Evolutionary conservation across 1,140 invertebrate genomes (phyloP).

Genomic region (Ladona fulva): DNA sequence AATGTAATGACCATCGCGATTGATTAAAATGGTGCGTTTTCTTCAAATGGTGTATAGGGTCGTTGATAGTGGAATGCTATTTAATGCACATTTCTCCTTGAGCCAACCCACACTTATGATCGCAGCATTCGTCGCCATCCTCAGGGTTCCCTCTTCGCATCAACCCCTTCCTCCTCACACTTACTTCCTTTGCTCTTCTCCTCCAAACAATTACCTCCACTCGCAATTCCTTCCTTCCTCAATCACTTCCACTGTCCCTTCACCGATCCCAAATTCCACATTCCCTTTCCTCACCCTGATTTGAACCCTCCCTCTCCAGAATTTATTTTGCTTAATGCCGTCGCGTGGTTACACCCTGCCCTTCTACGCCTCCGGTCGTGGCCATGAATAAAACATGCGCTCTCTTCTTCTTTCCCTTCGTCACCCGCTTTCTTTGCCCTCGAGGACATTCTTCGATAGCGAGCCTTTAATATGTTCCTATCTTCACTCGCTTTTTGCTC

Average conservation of each 20-base stretch:
- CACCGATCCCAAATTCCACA: not conserved
- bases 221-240: not conserved
- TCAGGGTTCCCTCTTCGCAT: not conserved
- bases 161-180: not conserved
- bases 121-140: not conserved
- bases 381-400: not conserved
- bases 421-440: not conserved
- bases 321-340: constrained; percentile 2
- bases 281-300: not conserved
- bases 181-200: not conserved
- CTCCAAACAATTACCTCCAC: not conserved
- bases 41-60: too few relatives aligned
- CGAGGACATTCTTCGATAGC: too few relatives aligned
- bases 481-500: too few relatives aligned
- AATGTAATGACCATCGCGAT: too few relatives aligned
- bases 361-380: not conserved
- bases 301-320: not conserved
- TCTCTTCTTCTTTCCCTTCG: not conserved
- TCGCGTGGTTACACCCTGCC: not conserved
- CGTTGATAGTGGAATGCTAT: too few relatives aligned
- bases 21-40: too few relatives aligned
- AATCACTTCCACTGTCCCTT: not conserved
- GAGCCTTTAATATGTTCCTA: too few relatives aligned
- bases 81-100: not conserved
- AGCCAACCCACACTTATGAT: not conserved